phyloP scores from a whole-genome alignment of 2,113 vertebrate species.

The Oryzias celebensis region DNA sequence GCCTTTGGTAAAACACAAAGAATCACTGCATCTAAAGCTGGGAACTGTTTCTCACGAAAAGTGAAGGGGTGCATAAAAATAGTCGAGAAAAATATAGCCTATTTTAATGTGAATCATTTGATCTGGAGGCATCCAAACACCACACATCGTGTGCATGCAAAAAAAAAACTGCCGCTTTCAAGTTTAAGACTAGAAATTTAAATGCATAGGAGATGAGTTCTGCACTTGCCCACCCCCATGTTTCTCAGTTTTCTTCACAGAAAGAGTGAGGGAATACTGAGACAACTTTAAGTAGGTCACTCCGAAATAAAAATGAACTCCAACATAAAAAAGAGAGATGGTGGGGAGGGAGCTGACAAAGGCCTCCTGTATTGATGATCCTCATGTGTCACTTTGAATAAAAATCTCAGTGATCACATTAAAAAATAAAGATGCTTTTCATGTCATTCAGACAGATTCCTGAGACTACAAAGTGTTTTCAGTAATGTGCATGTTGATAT shows the following conservation, averaged over 20 bases:
- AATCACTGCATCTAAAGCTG: constrained; percentile 8
- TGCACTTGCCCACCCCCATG: constrained; percentile 45
- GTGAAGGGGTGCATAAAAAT: constrained; percentile 1
- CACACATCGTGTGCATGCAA: not conserved
- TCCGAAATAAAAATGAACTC: constrained; percentile 35
- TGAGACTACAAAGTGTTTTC: constrained; percentile 35
- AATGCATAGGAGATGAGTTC: constrained; percentile 35
- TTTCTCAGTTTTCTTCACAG: constrained; percentile 24
- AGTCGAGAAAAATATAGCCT: constrained; percentile 8
- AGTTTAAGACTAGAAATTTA: constrained; percentile 29
- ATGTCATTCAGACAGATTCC: constrained; percentile 20
- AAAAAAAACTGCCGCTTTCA: constrained; percentile 24
- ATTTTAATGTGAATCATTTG: constrained; percentile 10
- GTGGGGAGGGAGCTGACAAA: constrained; percentile 17
- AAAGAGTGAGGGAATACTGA: constrained; percentile 34
- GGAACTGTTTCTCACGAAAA: constrained; percentile 2
- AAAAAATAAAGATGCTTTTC: constrained; percentile 37
- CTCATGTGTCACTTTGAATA: constrained; percentile 27
- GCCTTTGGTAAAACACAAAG: constrained; percentile 11
- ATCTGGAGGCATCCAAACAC: constrained; percentile 18
- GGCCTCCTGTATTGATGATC: constrained; percentile 43
- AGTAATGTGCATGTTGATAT: constrained; percentile 41
- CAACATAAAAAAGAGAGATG: constrained; percentile 15
- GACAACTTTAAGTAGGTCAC: constrained; percentile 67
- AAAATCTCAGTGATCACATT: constrained; percentile 25